Evolutionary conservation across 2,113 vertebrate species (phyloP).

Genomic region (Neotoma lepida): DNA sequence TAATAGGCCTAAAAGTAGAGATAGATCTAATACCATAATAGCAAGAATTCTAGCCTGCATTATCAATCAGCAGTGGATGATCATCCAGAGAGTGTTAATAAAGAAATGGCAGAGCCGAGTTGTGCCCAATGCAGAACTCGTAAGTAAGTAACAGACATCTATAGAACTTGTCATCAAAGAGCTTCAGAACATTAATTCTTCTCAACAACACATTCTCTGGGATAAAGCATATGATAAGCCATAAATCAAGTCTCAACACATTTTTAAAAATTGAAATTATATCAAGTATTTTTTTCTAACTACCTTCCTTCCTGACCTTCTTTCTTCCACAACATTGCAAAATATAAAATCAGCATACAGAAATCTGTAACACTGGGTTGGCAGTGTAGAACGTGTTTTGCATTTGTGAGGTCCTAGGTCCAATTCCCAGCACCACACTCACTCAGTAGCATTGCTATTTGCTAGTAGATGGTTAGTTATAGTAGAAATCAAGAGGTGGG

Average conservation of each 20-base stretch:
- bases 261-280: background rate
- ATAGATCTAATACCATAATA: background rate
- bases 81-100: background rate
- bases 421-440: background rate
- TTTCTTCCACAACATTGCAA: background rate
- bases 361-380: background rate
- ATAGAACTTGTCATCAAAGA: background rate
- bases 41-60: background rate
- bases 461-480: background rate
- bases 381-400: background rate
- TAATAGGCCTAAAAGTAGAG: background rate
- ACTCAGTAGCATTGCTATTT: background rate
- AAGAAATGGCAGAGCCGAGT: background rate
- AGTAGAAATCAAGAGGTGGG: background rate
- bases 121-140: background rate
- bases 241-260: background rate
- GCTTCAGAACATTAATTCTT: background rate
- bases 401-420: background rate
- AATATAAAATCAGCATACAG: background rate
- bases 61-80: background rate
- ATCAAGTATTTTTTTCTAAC: background rate
- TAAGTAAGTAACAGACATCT: background rate
- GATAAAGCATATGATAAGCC: background rate
- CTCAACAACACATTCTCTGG: background rate
- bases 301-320: background rate